Evolutionary conservation across 2,797 vertebrate genomes (phyloP).

Genomic region (Molossus molossus): DNA sequence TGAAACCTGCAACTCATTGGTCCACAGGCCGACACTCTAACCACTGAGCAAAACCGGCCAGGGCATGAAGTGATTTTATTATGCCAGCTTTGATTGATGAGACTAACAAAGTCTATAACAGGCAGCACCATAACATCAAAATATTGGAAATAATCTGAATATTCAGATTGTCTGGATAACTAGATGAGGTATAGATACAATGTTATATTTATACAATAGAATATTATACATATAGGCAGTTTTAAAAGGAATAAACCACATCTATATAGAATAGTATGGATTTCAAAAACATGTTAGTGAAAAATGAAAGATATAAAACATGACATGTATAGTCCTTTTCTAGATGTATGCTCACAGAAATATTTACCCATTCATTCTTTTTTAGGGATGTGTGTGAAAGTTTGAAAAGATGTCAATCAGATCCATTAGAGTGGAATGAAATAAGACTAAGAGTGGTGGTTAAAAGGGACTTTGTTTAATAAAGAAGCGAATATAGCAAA

Average conservation of each 20-base stretch:
- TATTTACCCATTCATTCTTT: neutral
- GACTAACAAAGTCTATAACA: neutral
- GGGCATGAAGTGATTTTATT: neutral
- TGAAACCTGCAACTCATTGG: too few species aligned
- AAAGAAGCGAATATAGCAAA: neutral
- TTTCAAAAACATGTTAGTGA: constrained; percentile 4
- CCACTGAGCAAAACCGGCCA: too few species aligned
- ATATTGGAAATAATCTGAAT: constrained; percentile 15
- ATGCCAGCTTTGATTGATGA: neutral
- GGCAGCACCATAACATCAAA: neutral
- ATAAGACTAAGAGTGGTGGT: neutral
- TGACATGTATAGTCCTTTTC: neutral
- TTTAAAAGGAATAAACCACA: constrained; percentile 35
- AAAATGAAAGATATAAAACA: constrained; percentile 4
- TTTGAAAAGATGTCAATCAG: neutral
- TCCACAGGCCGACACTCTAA: too few species aligned
- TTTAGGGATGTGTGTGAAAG: neutral
- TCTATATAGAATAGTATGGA: neutral
- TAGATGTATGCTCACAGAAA: neutral
- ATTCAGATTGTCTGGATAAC: neutral
- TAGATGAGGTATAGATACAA: neutral
- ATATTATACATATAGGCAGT: neutral
- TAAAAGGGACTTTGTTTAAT: constrained; percentile 53
- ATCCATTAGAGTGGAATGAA: neutral
- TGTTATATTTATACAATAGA: neutral